Evolutionary conservation across 1,140 invertebrate genomes (phyloP).

Genomic region (Trichogramma pretiosum): DNA sequence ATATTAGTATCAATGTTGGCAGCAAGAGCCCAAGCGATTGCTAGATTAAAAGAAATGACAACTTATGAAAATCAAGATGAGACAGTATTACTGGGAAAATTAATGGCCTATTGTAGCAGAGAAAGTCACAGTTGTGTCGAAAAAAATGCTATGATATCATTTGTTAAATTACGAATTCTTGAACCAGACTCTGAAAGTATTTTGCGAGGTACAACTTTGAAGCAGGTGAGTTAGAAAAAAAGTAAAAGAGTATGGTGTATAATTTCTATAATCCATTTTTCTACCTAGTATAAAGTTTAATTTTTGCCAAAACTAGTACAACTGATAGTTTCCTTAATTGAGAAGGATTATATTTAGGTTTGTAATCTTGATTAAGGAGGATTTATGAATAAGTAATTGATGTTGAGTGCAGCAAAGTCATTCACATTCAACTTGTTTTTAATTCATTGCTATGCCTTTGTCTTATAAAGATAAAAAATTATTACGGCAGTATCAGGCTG

Average conservation of each 20-base stretch:
- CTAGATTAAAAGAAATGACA: slow-evolving; percentile 68
- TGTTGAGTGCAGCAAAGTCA: no score
- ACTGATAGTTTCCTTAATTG: no score
- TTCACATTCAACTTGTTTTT: no score
- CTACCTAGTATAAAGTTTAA: no score
- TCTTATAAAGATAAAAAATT: no score
- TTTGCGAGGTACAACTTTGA: slow-evolving; percentile 78
- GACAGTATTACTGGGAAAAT: slow-evolving; percentile 83
- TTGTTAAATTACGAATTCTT: slow-evolving; percentile 93
- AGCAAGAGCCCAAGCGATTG: slow-evolving; percentile 87
- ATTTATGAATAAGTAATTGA: no score
- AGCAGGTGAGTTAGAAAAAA: slow-evolving; percentile 49
- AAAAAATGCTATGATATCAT: slow-evolving; percentile 98
- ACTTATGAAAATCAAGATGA: slow-evolving; percentile 88
- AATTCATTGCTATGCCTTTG: no score
- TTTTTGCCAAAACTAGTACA: no score
- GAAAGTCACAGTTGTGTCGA: slow-evolving; percentile 99
- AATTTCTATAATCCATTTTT: no score
- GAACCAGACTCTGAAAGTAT: slow-evolving; percentile 92
- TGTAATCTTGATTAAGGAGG: no score
- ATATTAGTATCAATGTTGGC: slow-evolving; percentile 91
- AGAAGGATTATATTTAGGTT: no score
- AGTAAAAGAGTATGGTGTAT: background rate
- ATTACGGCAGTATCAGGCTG: no score
- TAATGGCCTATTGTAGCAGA: slow-evolving; percentile 89